Conservation (phyloP, 2,113 vertebrate genomes). For the Festucalex cinctus region DNA sequence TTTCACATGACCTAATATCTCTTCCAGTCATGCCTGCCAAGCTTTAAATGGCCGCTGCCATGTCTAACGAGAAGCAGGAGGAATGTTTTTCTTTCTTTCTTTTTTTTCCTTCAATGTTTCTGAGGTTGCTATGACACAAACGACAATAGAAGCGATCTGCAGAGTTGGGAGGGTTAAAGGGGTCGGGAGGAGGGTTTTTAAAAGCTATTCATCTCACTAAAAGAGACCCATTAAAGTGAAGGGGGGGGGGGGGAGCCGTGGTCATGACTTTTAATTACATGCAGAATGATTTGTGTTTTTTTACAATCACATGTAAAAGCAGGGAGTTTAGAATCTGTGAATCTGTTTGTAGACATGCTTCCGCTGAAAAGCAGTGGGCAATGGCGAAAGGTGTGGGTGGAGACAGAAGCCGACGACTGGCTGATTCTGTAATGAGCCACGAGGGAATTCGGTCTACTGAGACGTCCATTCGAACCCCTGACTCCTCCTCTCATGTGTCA, state of each 20-base stretch:
- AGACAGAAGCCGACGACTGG: constrained; percentile 12
- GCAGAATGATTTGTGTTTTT: constrained; percentile 12
- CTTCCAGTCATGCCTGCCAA: background rate
- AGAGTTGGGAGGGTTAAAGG: constrained; percentile 24
- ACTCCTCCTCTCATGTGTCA: background rate
- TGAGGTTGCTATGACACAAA: constrained; percentile 63
- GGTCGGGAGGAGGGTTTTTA: constrained; percentile 18
- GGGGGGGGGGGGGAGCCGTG: constrained; percentile 30
- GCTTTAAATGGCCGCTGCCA: background rate
- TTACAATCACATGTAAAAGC: background rate
- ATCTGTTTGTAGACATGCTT: background rate
- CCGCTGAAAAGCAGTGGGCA: background rate
- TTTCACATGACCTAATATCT: background rate
- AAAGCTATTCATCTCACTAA: constrained; percentile 33
- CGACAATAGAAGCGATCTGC: constrained; percentile 53
- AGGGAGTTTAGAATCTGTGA: background rate
- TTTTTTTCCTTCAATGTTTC: constrained; percentile 60
- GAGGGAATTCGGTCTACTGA: constrained; percentile 24
- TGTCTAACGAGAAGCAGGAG: constrained; percentile 14
- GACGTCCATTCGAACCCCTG: constrained; percentile 29
- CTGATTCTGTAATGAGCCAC: constrained; percentile 32
- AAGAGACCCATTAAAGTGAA: constrained; percentile 18
- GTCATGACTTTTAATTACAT: constrained; percentile 49
- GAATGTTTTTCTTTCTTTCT: constrained; percentile 41
- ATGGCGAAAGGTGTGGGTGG: background rate